Percentiles rank a stretch among this genome's conserved stretches.
These are phyloP conservation scores for Myrmophylax atrothorax DNA, from an alignment of 2,113 vertebrate species.

Conservation along the genomic window DNA sequence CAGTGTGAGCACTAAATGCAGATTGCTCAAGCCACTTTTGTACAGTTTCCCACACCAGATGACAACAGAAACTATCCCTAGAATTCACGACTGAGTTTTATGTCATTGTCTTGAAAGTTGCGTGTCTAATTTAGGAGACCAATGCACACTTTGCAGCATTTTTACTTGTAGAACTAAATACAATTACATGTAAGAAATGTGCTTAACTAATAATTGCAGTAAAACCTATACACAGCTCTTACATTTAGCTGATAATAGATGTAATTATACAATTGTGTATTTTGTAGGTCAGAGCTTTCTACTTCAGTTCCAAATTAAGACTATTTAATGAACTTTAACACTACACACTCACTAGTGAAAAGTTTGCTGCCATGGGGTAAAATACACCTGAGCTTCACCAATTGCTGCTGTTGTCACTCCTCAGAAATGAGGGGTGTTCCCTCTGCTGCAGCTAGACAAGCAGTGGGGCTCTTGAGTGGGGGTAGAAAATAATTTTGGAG, in stretches of 20 bases:
- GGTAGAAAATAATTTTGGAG: background rate
- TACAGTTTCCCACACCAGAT: background rate
- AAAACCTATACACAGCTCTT: background rate
- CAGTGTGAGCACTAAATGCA: background rate
- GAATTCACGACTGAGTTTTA: background rate
- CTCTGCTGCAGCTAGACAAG: background rate
- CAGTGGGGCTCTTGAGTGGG: background rate
- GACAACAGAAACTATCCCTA: background rate
- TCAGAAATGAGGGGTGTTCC: background rate
- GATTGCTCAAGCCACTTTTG: background rate
- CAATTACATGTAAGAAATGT: background rate
- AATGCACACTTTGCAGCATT: background rate
- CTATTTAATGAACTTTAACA: slow-evolving; percentile 15
- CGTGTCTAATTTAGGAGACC: background rate
- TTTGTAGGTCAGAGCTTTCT: slow-evolving; percentile 12
- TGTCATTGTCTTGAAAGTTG: background rate
- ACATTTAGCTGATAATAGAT: background rate
- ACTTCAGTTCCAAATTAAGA: background rate
- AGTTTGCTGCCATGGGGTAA: background rate
- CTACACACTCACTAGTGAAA: background rate
- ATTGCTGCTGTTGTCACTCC: background rate
- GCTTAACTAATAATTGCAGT: background rate
- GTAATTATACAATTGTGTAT: slow-evolving; percentile 17
- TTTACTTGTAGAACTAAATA: background rate
- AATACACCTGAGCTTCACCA: background rate